These are phyloP conservation scores for Brachionus calyciflorus DNA, from an alignment of 1,140 invertebrate species.

Conservation along the genomic window DNA sequence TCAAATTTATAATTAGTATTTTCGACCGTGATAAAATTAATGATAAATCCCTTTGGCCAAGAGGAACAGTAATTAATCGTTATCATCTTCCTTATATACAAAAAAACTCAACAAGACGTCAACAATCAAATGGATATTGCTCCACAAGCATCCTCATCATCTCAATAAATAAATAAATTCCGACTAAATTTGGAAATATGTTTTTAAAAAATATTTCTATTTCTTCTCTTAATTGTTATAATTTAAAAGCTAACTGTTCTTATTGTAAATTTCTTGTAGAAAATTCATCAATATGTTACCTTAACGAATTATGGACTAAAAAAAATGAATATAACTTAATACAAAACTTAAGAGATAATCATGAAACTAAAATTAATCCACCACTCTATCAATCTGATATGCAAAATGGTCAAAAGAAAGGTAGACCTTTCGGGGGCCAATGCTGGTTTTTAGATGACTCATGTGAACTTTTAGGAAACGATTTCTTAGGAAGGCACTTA, in stretches of 20 bases:
- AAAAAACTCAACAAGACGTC: no score
- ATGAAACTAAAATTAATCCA: background rate
- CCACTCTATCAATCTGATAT: background rate
- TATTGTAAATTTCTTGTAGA: background rate
- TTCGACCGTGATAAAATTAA: no score
- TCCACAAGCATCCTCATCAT: no score
- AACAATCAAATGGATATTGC: no score
- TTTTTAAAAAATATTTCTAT: background rate
- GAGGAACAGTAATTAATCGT: no score
- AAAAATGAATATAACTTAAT: background rate
- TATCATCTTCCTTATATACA: no score
- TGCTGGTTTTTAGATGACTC: background rate
- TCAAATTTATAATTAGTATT: no score
- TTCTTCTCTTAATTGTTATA: background rate
- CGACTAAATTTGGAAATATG: background rate
- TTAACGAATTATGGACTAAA: background rate
- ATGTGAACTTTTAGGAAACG: background rate
- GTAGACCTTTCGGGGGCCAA: background rate
- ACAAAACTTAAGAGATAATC: background rate
- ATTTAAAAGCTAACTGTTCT: background rate
- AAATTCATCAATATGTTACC: background rate
- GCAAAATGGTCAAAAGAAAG: background rate
- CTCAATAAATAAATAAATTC: no score
- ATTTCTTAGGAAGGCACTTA: background rate
- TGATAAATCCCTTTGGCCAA: no score